Evolutionary conservation across 1,140 invertebrate species (phyloP).

Genomic region (Musca vetustissima): DNA sequence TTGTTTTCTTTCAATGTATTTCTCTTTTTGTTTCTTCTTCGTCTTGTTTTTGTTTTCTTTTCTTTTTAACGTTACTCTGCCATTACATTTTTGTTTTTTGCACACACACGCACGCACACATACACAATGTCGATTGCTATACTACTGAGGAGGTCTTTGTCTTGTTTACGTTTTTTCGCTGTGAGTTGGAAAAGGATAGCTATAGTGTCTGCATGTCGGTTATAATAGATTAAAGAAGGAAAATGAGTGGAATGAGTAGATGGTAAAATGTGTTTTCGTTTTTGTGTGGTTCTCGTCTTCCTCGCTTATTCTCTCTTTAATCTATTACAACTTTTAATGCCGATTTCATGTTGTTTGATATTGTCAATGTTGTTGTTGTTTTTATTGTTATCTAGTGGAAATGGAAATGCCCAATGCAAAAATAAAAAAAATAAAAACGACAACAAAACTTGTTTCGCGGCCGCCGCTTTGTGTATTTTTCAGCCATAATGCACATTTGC

Average conservation of each 20-base stretch:
- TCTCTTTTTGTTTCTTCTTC: neutral
- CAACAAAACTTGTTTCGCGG: slow-evolving; percentile 31
- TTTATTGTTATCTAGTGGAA: neutral
- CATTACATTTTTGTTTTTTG: neutral
- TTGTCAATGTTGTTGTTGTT: slow-evolving; percentile 11
- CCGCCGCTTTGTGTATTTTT: slow-evolving; percentile 9
- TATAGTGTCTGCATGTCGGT: slow-evolving; percentile 4
- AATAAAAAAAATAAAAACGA: too few relatives aligned
- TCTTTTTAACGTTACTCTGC: neutral
- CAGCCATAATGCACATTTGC: neutral
- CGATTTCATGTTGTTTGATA: neutral
- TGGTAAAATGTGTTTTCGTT: slow-evolving; percentile 10
- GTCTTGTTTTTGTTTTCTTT: slow-evolving; percentile 20
- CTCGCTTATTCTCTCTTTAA: neutral
- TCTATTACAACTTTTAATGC: slow-evolving; percentile 23
- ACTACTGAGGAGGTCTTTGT: slow-evolving; percentile 8
- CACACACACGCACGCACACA: slow-evolving; percentile 13
- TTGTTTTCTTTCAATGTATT: slow-evolving; percentile 8
- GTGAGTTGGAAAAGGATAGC: neutral
- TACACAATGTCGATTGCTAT: neutral
- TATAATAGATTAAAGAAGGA: slow-evolving; percentile 12
- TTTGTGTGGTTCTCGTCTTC: neutral
- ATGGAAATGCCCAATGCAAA: slow-evolving; percentile 3
- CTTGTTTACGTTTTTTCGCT: neutral
- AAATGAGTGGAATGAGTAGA: slow-evolving; percentile 2